phyloP scores from a whole-genome alignment of 2,797 vertebrate species.

The Pogoniulus pusillus region DNA sequence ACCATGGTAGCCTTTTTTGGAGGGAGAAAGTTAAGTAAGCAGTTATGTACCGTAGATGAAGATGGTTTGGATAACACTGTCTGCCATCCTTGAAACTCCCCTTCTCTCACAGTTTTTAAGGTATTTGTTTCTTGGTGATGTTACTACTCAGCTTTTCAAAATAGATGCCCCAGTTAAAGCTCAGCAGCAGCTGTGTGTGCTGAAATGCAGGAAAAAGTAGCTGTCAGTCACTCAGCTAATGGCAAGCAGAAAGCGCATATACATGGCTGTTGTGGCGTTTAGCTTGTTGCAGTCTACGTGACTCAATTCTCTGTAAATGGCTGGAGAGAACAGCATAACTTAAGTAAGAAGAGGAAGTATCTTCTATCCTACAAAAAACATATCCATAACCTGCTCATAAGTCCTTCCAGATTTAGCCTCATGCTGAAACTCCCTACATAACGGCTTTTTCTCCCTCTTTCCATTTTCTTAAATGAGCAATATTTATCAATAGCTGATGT shows the following conservation, averaged over 20 bases:
- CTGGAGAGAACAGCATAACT: background rate
- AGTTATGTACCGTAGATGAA: background rate
- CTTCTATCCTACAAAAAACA: background rate
- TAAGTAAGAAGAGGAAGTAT: background rate
- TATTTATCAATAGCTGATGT: background rate
- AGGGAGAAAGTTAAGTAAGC: background rate
- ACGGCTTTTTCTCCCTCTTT: background rate
- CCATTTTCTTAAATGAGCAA: background rate
- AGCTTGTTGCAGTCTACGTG: background rate
- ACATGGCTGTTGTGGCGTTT: background rate
- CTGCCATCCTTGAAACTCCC: background rate
- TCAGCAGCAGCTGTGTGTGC: background rate
- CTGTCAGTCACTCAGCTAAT: background rate
- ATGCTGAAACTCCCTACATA: background rate
- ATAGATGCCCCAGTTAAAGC: conserved; percentile 4
- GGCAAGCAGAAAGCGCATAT: background rate
- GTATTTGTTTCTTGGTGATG: background rate
- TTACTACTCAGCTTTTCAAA: background rate
- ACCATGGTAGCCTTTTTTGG: background rate
- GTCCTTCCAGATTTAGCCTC: background rate
- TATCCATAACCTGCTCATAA: background rate
- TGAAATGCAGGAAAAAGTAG: background rate
- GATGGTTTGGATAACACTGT: background rate
- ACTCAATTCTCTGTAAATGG: background rate
- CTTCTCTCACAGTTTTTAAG: background rate